Conservation (phyloP, 1,140 invertebrate species). For the Drosophila auraria region DNA sequence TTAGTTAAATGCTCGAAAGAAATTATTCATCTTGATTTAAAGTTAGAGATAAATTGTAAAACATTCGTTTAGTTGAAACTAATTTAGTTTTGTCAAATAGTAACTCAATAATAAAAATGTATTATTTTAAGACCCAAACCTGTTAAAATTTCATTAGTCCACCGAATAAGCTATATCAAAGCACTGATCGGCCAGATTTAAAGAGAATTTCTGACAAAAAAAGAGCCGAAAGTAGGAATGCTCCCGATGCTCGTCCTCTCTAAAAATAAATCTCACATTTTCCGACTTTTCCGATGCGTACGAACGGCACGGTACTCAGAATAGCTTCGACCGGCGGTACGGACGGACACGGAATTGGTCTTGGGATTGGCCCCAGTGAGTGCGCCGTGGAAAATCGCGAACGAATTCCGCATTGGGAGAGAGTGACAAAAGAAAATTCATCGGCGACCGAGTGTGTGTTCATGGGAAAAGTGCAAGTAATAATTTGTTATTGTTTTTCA, state of each 20-base stretch:
- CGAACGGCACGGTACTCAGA: slow-evolving; percentile 63
- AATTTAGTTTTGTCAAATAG: too few relatives aligned
- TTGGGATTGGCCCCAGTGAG: slow-evolving; percentile 24
- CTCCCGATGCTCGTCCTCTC: slow-evolving; percentile 14
- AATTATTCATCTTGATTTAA: too few relatives aligned
- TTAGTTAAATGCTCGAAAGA: too few relatives aligned
- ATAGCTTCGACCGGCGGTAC: slow-evolving; percentile 72
- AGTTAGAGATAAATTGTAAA: too few relatives aligned
- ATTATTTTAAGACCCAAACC: neutral
- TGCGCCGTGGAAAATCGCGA: slow-evolving; percentile 52
- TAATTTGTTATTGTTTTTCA: slow-evolving; percentile 60
- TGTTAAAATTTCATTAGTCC: neutral
- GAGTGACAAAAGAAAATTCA: slow-evolving; percentile 30
- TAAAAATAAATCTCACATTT: slow-evolving; percentile 62
- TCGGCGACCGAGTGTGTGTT: slow-evolving; percentile 38
- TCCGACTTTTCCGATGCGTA: slow-evolving; percentile 44
- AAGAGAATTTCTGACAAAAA: slow-evolving; percentile 25
- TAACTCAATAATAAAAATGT: too few relatives aligned
- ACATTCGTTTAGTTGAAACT: too few relatives aligned
- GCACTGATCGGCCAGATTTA: neutral
- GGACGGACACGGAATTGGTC: slow-evolving; percentile 49
- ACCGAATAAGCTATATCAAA: neutral
- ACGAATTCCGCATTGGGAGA: slow-evolving; percentile 32
- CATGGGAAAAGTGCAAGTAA: slow-evolving; percentile 80
- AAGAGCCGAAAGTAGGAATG: slow-evolving; percentile 20